Base-by-base conservation (phyloP, 2,888 invertebrate species). In the Entomobrya proxima region DNA sequence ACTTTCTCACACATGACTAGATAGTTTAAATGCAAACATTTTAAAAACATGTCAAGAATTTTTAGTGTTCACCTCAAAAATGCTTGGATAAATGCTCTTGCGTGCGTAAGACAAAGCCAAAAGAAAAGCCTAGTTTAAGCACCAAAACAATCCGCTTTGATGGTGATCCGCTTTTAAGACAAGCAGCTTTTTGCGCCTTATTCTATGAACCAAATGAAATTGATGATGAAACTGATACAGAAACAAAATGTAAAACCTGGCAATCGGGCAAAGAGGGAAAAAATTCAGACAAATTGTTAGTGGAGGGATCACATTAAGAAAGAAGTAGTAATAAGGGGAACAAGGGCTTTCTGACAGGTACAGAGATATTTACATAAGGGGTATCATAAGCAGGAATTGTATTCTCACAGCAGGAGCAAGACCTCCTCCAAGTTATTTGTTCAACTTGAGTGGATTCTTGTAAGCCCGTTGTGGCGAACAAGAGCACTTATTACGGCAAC, bases 111-210 rank as follows among this genome's bases (percentile, higher is more conserved):
- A 32, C 5, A 9, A 74, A 74, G 72, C 47, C 72, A 74, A 69
- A 37, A 40, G 24, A 50, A 50, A 30, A 24, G 4, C 13, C 40
- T 58, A 44, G 35, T 35, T 69, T 44, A 55, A 84, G 67, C 30
- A 85, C 58, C 50, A 76, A 79, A 81, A 78, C 81, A 81, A 86
- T 86, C 86, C 86, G 81, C 86, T 86, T 85, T 79, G 85, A 79
- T 72, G 69, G 72, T 78, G 84, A 86, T 86, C 86, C 81, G 86
- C 81, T 81, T 86, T 85, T 52, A 72, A 77, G 77, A 69, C 55
- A 79, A 64, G 75, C 55, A 67, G 80, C 76, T 75, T 86, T 81
- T 82, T 77, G 61, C 81, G 75, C 74, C 24, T 55, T 77, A 77
- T 72, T 61, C 61, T 27, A 32, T 82, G 76, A 86, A 86, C 86